phyloP scores from a whole-genome alignment of 2,888 invertebrate species.

The Dynastes hyllus region DNA sequence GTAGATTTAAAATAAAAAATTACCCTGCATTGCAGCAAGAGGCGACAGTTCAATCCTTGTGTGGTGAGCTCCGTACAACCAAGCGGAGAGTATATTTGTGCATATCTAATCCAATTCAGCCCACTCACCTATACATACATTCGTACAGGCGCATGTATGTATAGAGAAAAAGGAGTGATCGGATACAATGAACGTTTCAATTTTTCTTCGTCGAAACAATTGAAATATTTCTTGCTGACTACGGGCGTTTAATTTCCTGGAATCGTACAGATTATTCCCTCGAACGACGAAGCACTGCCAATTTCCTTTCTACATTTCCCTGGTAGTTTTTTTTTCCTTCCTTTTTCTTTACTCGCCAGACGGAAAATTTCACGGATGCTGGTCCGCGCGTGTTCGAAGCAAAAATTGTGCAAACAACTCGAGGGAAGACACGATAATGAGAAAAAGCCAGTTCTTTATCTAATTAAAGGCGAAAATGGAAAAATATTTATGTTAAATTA shows the following conservation, averaged over 20 bases:
- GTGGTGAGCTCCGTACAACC: constrained; percentile 25
- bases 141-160: no score
- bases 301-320: constrained; percentile 65
- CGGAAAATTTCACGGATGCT: constrained; percentile 11
- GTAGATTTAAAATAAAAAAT: constrained; percentile 55
- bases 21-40: constrained; percentile 56
- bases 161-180: constrained; percentile 42
- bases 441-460: constrained; percentile 22
- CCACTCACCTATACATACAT: constrained; percentile 8
- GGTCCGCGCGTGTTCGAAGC: constrained; percentile 21
- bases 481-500: constrained; percentile 34
- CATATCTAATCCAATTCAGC: constrained; percentile 40
- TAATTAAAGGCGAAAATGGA: constrained; percentile 26
- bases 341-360: constrained; percentile 19
- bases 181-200: constrained; percentile 7
- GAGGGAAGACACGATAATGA: constrained; percentile 23
- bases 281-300: constrained; percentile 62
- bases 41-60: constrained; percentile 51
- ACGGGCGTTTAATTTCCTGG: constrained; percentile 64
- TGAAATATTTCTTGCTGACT: constrained; percentile 59
- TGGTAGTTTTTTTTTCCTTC: constrained; percentile 56
- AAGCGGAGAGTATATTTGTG: constrained; percentile 33
- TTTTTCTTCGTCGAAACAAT: constrained; percentile 57
- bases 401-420: constrained; percentile 56
- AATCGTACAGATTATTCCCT: constrained; percentile 61